phyloP scores from a whole-genome alignment of 1,140 invertebrate genomes.

The Zaprionus nigranus region DNA sequence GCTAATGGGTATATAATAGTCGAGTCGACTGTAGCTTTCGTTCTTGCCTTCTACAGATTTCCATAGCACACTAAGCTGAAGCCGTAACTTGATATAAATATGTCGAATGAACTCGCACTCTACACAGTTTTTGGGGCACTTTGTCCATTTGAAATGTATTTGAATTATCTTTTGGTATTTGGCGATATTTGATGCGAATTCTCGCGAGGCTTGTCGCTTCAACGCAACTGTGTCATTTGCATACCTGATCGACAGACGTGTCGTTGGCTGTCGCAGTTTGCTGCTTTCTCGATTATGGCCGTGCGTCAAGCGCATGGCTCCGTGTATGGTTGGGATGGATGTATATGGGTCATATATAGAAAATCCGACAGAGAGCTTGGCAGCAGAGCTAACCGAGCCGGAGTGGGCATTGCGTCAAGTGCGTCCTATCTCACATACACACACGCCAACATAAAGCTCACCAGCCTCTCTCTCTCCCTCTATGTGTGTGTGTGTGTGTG shows the following conservation, averaged over 20 bases:
- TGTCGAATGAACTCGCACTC: no score
- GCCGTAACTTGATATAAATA: no score
- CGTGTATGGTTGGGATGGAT: slow-evolving; percentile 4
- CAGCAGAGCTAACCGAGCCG: slow-evolving; percentile 14
- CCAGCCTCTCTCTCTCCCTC: background rate
- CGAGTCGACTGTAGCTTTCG: no score
- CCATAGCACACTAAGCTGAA: no score
- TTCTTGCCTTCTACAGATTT: no score
- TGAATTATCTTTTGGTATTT: background rate
- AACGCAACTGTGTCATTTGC: slow-evolving; percentile 54
- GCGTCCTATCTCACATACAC: slow-evolving; percentile 18
- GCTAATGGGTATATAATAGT: no score
- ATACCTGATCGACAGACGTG: slow-evolving; percentile 57
- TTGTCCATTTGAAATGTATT: background rate
- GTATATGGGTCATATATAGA: slow-evolving; percentile 31
- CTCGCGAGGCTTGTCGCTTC: background rate
- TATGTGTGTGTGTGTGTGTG: background rate
- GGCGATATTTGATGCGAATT: background rate
- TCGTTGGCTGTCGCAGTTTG: slow-evolving; percentile 17
- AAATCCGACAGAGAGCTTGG: slow-evolving; percentile 12
- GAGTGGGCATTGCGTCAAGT: slow-evolving; percentile 23
- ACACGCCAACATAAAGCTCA: background rate
- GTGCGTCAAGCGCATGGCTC: slow-evolving; percentile 27
- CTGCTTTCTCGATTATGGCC: slow-evolving; percentile 25
- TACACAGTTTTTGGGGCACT: no score